Evolutionary conservation across 2,888 invertebrate species (phyloP), one percentile per base, ranked within the genome.

Genomic region (Vandiemenella viatica): DNA sequence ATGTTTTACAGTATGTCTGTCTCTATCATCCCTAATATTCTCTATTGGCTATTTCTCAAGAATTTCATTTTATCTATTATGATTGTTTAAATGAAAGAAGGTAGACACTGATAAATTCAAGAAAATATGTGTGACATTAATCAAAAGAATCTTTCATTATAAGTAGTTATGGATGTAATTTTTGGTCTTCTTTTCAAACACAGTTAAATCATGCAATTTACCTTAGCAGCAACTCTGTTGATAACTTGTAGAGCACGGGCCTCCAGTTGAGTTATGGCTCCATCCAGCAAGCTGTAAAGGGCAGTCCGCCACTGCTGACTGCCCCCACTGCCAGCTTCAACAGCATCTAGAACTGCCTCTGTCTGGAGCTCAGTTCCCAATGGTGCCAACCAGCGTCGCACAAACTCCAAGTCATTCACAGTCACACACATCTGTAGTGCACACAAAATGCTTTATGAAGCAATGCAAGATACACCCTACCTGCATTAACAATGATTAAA

Each of bases 331-430:
- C 49, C 51, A 18, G 53, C 52, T 37, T 65, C 67, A 23, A 67
- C 61, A 4, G 65, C 62, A 13, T 60, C 63, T 46, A 67, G 55
- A 32, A 68, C 55, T 16, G 64, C 61, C 52, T 67, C 67, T 37
- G 68, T 59, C 22, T 61, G 60, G 8, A 83, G 78, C 1, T 76
- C 76, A 56, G 76, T 77, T 59, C 76, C 75, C 58, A 83, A 76
- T 58, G 79, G 76, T 10, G 78, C 66, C 32, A 79, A 70, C 56
- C 76, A 80, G 61, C 83, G 73, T 59, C 84, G 76, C 65, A 95
- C 92, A 67, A 92, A 92, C 66, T 96, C 95, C 65, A 93, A 76
- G 69, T 95, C 92, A 68, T 96, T 95, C 52, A 91, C 80, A 26
- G 89, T 85, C 19, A 90, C 83, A 65, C 93, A 93, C 74, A 95